Base-by-base conservation (phyloP, 2,797 vertebrate genomes). In the Helostoma temminkii region DNA sequence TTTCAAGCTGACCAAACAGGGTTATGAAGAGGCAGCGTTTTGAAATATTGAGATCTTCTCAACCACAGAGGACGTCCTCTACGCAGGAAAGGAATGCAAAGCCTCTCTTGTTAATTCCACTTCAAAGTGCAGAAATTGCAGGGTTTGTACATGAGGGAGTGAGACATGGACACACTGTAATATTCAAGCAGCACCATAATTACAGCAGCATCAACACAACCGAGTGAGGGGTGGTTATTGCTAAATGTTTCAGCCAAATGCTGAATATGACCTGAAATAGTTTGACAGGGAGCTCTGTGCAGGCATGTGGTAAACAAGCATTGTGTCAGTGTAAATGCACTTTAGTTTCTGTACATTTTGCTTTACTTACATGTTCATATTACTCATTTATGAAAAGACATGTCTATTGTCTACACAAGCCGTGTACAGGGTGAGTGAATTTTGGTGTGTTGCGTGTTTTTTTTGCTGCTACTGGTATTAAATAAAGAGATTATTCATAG, bases 41-140 rank as follows among this genome's bases (percentile, higher is more conserved):
- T 61, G 41, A 81, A 76, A 82, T 73, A 72, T 58, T 77, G 63
- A 86, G 66, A 78, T 65, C 3, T n/a, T 71, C 50, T 36, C 58
- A 48, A 66, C 64, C 69, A 49, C 66, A 80, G 74, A 84, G 46
- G 75, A 84, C 25, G 52, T 61, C 71, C 70, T 69, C 37, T 32
- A 49, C 22, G 22, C 63, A 60, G 66, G 63, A 54, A 22, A 76
- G 71, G 78, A 88, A 87, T 74, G 76, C 72, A 73, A 72, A 71
- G 18, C 57, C 42, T 47, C 62, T 78, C 82, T 81, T 65, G 76
- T 85, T 86, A 81, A 85, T 74, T 84, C 54, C 59, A 66, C 82
- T 84, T 90, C 65, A 89, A 85, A 87, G 76, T 46, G 49, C 28
- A 78, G 47, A 78, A 85, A 85, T 87, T 22, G 76, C 39, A 83